These are phyloP conservation scores for Eutrigla gurnardus DNA, from an alignment of 2,797 vertebrate species.

Conservation along the genomic window DNA sequence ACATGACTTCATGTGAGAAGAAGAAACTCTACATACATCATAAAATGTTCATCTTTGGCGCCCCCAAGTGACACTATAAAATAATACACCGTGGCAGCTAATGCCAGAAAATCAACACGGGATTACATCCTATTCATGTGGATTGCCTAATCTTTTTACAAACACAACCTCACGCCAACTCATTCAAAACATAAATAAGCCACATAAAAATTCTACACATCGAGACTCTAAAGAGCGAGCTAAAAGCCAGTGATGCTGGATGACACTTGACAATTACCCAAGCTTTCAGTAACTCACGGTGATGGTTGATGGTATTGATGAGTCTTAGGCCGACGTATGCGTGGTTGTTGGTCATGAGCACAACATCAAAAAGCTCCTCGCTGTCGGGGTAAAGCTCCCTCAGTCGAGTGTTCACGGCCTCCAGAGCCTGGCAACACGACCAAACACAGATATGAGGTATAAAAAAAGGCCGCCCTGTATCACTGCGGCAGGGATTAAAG, in stretches of 20 bases:
- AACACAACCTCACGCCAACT: neutral
- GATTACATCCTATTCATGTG: too few species aligned
- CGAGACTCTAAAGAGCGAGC: neutral
- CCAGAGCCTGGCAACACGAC: conserved; percentile 86
- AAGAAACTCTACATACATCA: neutral
- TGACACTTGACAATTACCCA: neutral
- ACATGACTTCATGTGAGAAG: too few species aligned
- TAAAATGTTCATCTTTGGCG: neutral
- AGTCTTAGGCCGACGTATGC: conserved; percentile 93
- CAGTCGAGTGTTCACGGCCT: conserved; percentile 90
- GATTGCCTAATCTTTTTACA: neutral
- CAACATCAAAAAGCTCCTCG: conserved; percentile 95
- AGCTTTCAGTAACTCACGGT: conserved; percentile 83
- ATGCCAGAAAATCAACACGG: too few species aligned
- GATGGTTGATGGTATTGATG: conserved; percentile 97
- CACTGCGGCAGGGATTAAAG: conserved; percentile 5
- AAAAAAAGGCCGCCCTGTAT: neutral
- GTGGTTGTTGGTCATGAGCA: conserved; percentile 97
- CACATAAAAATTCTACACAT: neutral
- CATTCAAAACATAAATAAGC: neutral
- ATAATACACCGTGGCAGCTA: too few species aligned
- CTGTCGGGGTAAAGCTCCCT: conserved; percentile 93
- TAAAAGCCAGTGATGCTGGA: neutral
- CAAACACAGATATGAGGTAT: conserved; percentile 27
- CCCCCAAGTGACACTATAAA: neutral